Conservation (phyloP, 2,888 invertebrate genomes). For the Amphipoea oculea region DNA sequence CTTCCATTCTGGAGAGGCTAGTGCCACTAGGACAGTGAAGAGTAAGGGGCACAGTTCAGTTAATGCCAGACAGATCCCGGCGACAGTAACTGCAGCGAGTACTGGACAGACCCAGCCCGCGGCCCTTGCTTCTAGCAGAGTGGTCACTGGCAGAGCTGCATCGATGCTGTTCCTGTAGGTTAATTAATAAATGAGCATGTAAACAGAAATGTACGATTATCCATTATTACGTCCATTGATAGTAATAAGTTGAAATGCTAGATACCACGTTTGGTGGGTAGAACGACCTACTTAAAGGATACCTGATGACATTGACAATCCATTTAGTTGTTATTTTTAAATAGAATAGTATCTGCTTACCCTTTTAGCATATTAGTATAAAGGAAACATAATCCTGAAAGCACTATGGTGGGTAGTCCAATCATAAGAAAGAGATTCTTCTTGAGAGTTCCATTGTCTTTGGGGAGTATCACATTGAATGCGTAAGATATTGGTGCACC, state of each 20-base stretch:
- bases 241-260: conserved; percentile 44
- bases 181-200: conserved; percentile 29
- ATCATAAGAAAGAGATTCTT: conserved; percentile 83
- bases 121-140: conserved; percentile 90
- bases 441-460: conserved; percentile 78
- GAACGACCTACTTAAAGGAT: conserved; percentile 34
- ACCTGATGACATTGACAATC: conserved; percentile 30
- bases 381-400: conserved; percentile 84
- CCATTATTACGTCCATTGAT: conserved; percentile 35
- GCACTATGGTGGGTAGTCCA: conserved; percentile 80
- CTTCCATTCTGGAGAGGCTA: conserved; percentile 92
- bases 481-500: conserved; percentile 87
- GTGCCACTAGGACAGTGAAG: conserved; percentile 88
- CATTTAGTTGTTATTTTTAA: conserved; percentile 28
- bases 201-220: conserved; percentile 44
- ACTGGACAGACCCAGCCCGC: conserved; percentile 91
- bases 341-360: conserved; percentile 70
- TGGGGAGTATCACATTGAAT: conserved; percentile 82
- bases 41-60: conserved; percentile 91
- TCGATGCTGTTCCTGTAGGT: conserved; percentile 88
- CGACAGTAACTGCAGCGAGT: conserved; percentile 91
- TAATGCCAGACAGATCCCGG: conserved; percentile 91
- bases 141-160: conserved; percentile 91
- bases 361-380: conserved; percentile 88
- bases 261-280: conserved; percentile 28